Conservation (phyloP, 2,888 invertebrate species). For the Apodemia duryi region DNA sequence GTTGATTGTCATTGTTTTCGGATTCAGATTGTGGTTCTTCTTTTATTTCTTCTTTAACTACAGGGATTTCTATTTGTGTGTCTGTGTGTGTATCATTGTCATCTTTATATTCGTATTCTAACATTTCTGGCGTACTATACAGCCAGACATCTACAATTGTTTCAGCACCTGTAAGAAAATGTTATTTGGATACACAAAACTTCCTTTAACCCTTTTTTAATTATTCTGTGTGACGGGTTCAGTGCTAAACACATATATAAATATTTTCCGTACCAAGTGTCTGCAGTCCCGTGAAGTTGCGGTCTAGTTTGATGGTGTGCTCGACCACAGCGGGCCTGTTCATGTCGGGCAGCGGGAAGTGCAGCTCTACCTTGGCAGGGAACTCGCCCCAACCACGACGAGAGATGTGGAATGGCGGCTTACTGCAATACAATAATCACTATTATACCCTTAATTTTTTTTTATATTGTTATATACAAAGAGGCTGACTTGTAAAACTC, state of each 20-base stretch:
- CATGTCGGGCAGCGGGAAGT: no score
- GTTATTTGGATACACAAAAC: no score
- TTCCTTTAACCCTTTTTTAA: no score
- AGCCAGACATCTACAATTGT: slow-evolving; percentile 87
- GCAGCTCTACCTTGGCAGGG: no score
- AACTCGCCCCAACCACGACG: no score
- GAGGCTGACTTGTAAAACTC: no score
- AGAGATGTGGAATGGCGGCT: no score
- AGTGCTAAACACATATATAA: no score
- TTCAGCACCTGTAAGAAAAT: slow-evolving; percentile 83
- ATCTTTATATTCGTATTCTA: slow-evolving; percentile 55
- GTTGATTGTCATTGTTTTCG: slow-evolving; percentile 18
- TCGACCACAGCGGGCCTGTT: slow-evolving; percentile 88
- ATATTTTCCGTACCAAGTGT: slow-evolving; percentile 79
- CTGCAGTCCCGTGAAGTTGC: slow-evolving; percentile 90
- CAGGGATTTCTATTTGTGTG: slow-evolving; percentile 15
- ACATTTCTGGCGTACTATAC: slow-evolving; percentile 70
- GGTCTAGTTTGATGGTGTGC: slow-evolving; percentile 89
- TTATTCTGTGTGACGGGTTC: no score
- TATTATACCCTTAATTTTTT: no score
- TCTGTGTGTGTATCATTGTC: slow-evolving; percentile 21
- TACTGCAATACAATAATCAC: no score
- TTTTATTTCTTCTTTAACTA: slow-evolving; percentile 25
- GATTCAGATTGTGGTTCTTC: slow-evolving; percentile 21
- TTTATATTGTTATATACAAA: no score